Conservation (phyloP, 2,888 invertebrate genomes). For the Sarcophaga caerulescens region DNA sequence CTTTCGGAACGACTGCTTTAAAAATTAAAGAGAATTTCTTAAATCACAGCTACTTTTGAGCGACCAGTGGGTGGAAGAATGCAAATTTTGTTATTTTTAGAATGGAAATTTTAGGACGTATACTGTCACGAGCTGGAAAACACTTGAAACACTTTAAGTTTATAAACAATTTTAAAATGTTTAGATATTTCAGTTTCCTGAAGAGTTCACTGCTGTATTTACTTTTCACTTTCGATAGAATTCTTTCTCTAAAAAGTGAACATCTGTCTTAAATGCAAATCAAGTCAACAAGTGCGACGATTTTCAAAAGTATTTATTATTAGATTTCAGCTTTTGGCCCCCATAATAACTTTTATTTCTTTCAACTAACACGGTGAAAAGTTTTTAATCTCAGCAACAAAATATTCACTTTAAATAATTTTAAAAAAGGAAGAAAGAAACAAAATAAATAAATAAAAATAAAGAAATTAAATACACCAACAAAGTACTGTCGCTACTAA, state of each 20-base stretch:
- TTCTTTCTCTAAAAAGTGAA: constrained; percentile 9
- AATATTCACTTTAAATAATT: constrained; percentile 24
- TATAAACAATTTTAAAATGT: background rate
- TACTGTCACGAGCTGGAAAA: background rate
- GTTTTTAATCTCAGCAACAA: constrained; percentile 33
- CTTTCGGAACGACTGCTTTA: too few species aligned
- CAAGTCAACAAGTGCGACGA: constrained; percentile 56
- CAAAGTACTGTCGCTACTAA: constrained; percentile 22
- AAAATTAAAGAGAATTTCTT: too few species aligned
- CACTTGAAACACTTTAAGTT: background rate
- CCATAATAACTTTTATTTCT: constrained; percentile 37
- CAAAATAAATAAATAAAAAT: constrained; percentile 4
- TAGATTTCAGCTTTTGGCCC: constrained; percentile 49
- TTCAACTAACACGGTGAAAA: constrained; percentile 7
- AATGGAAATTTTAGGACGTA: background rate
- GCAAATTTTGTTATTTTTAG: background rate
- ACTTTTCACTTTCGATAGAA: constrained; percentile 13
- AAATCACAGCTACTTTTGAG: too few species aligned
- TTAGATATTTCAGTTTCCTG: background rate
- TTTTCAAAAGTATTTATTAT: constrained; percentile 48
- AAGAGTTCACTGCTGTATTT: constrained; percentile 4
- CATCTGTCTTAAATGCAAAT: constrained; percentile 53
- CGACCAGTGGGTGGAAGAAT: too few species aligned
- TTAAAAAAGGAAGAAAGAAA: background rate
- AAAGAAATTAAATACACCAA: constrained; percentile 35